Conservation (phyloP, 2,113 vertebrate species). For the Felis chaus region DNA sequence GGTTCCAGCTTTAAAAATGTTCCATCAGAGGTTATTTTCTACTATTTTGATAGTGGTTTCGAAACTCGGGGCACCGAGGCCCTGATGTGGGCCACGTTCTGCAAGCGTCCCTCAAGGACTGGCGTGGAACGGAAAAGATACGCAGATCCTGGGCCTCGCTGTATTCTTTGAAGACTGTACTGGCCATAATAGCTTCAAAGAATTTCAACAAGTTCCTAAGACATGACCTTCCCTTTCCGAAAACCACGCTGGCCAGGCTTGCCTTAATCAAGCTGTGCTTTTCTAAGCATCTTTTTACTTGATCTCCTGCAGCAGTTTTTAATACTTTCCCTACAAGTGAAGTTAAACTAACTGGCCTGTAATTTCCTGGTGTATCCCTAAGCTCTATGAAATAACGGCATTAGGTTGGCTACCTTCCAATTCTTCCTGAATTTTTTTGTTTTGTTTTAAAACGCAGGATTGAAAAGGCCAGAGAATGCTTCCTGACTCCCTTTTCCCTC, state of each 20-base stretch:
- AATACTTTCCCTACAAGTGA: slow-evolving; percentile 79
- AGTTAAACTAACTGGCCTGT: slow-evolving; percentile 81
- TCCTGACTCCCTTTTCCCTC: slow-evolving; percentile 58
- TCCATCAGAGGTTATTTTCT: slow-evolving; percentile 64
- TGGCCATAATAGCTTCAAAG: slow-evolving; percentile 75
- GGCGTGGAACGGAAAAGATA: slow-evolving; percentile 19
- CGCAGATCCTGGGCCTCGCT: background rate
- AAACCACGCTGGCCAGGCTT: slow-evolving; percentile 61
- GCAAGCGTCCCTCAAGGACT: slow-evolving; percentile 46
- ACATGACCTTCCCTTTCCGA: slow-evolving; percentile 75
- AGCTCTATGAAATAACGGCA: slow-evolving; percentile 79
- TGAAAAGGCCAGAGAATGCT: slow-evolving; percentile 70
- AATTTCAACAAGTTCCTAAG: slow-evolving; percentile 80
- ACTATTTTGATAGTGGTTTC: slow-evolving; percentile 70
- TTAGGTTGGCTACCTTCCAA: slow-evolving; percentile 78
- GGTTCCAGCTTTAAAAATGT: slow-evolving; percentile 76
- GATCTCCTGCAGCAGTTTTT: slow-evolving; percentile 79
- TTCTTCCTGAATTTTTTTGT: slow-evolving; percentile 71
- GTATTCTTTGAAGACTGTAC: slow-evolving; percentile 57
- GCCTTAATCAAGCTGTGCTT: slow-evolving; percentile 72
- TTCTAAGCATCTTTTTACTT: slow-evolving; percentile 67
- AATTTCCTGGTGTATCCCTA: slow-evolving; percentile 81
- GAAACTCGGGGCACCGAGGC: background rate
- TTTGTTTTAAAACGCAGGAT: slow-evolving; percentile 72
- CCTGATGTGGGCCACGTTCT: slow-evolving; percentile 15